A percentile compares a stretch with the other conserved stretches of the same genome.
phyloP scores from a whole-genome alignment of 2,888 invertebrate genomes.

The Hirtodrosophila alboralis region DNA sequence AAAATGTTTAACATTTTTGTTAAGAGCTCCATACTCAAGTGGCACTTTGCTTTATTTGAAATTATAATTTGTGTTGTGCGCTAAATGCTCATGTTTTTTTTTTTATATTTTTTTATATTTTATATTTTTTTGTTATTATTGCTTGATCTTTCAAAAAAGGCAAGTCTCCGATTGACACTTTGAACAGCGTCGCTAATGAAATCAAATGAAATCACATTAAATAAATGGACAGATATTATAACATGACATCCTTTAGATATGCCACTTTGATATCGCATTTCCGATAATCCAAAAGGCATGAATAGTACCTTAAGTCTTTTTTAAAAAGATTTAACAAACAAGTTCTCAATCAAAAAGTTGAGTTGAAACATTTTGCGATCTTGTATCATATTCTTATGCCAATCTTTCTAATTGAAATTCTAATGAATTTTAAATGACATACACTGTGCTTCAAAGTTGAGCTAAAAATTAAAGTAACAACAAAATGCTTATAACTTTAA shows the following conservation, averaged over 20 bases:
- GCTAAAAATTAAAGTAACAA: background rate
- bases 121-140: constrained; percentile 36
- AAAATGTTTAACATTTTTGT: constrained; percentile 71
- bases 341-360: constrained; percentile 67
- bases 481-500: too few relatives aligned
- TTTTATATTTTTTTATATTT: too few relatives aligned
- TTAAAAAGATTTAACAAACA: constrained; percentile 35
- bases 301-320: constrained; percentile 21
- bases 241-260: constrained; percentile 76
- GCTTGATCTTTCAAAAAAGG: constrained; percentile 29
- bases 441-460: constrained; percentile 48
- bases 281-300: constrained; percentile 43
- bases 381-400: constrained; percentile 49
- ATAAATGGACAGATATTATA: constrained; percentile 59
- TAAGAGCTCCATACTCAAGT: constrained; percentile 66
- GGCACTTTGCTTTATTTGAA: constrained; percentile 74
- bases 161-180: constrained; percentile 17
- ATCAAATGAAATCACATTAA: constrained; percentile 62
- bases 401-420: constrained; percentile 43
- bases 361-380: constrained; percentile 48
- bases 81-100: constrained; percentile 67
- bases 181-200: constrained; percentile 64
- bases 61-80: constrained; percentile 77
- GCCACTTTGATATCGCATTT: constrained; percentile 51
- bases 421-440: constrained; percentile 43